A percentile compares a stretch with the other conserved stretches of the same genome.
These are phyloP conservation scores for Archocentrus centrarchus DNA, from an alignment of 2,113 vertebrate genomes.

Conservation along the genomic window DNA sequence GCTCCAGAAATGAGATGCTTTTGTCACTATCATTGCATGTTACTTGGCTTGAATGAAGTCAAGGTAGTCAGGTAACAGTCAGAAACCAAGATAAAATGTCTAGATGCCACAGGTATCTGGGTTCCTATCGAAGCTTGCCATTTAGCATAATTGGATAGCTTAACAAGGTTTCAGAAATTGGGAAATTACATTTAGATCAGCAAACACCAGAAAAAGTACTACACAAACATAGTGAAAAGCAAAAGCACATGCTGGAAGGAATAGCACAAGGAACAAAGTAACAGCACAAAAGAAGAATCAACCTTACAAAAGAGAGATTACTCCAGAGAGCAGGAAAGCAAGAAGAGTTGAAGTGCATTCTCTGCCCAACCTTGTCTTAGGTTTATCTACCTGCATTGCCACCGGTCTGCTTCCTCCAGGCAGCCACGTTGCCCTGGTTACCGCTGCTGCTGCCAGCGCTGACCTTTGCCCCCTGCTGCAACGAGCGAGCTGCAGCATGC, in stretches of 20 bases:
- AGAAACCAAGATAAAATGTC: not conserved
- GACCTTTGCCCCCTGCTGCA: constrained; percentile 82
- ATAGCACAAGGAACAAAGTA: not conserved
- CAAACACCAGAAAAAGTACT: not conserved
- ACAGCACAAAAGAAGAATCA: not conserved
- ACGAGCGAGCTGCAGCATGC: constrained; percentile 85
- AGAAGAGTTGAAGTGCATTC: constrained; percentile 1
- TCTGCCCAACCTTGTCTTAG: not conserved
- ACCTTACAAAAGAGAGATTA: constrained; percentile 7
- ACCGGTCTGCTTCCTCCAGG: constrained; percentile 92
- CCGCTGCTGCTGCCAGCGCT: constrained; percentile 77
- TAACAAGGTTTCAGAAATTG: not conserved
- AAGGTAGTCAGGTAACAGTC: not conserved
- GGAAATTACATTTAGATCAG: not conserved
- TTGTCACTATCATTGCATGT: not conserved
- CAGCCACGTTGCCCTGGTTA: constrained; percentile 81
- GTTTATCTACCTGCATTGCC: constrained; percentile 87
- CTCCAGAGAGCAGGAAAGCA: not conserved
- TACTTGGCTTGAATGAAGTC: too few species aligned
- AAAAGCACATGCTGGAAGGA: not conserved
- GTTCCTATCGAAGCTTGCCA: not conserved
- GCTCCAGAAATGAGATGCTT: not conserved
- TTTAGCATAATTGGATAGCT: not conserved
- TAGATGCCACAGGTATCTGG: not conserved
- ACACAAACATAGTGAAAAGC: not conserved